Base-by-base conservation (phyloP, 2,888 invertebrate genomes). In the Linnaemya tessellans region DNA sequence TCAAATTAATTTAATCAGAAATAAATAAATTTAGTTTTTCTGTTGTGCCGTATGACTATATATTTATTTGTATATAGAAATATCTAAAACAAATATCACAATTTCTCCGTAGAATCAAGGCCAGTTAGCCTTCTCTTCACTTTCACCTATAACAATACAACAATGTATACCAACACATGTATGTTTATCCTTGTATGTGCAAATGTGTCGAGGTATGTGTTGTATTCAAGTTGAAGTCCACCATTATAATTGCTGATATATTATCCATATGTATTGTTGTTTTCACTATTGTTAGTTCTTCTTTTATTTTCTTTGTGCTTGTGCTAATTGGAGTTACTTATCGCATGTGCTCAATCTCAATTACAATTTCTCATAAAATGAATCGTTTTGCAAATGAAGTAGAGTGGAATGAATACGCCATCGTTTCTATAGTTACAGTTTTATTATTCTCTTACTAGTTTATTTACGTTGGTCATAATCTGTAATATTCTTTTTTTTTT, bases 321-420 rank as follows among this genome's bases (percentile, higher is more conserved):
- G 41, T 73, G 68, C 87, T 88, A 88, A 88, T 88, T 88, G 88
- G 87, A 84, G 86, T 86, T 83, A 83, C 86, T 87, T 88, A 87
- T 88, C 87, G 75, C 64, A 68, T 86, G 78, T 68, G 78, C 73
- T 86, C 84, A 84, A 88, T 86, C 88, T 87, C 85, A 87, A 86
- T 87, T 87, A 87, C 85, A 87, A 86, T 87, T 87, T 86, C 79
- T 73, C 71, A 86, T 87, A 86, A 87, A 88, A 86, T 87, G 82
- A 82, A 86, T 78, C 81, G 79, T 75, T 64, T 67, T 65, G 58
- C 65, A 38, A 51, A 41, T 46, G 13, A 18, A 49, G 54, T 43
- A 58, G 49, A 38, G n/a, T n/a, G n/a, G n/a, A n/a, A 15, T 15
- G 46, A 58, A 38, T 64, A 68, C 18, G 18, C n/a, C 38, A 58